Base-by-base conservation (phyloP, 2,888 invertebrate species). In the Empis stercorea region DNA sequence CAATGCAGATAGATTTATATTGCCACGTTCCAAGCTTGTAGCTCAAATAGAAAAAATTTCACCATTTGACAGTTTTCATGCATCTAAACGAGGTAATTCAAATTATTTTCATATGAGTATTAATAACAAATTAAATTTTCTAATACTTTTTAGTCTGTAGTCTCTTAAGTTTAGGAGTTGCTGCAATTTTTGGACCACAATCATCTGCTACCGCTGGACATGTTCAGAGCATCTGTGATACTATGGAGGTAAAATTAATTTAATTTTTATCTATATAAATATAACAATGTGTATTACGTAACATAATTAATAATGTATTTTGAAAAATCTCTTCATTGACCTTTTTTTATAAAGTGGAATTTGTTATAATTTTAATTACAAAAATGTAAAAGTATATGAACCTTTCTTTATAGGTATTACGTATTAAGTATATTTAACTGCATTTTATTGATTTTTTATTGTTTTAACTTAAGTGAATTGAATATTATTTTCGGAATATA, bases 131-230 rank as follows among this genome's bases (percentile, higher is more conserved):
- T n/a, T n/a, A n/a, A n/a, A n/a, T n/a, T n/a, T n/a, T n/a, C n/a
- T n/a, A n/a, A n/a, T n/a, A n/a, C n/a, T n/a, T n/a, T n/a, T n/a
- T 74, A 93, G 94, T 93, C 51, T 94, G 94, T 65, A 84, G 87
- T 61, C 76, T 93, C 51, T 73, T 87, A 53, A 78, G 85, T 58
- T 83, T 83, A 58, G 94, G 94, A 10, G 88, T 95, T 43, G 93
- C 91, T 5, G 94, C 92, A 41, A 87, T 95, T 61, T 91, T 95
- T 61, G 94, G 94, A 3, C 94, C 95, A 10, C 88, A 91, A 66
- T 89, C 89, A 43, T 80, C 87, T 3, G 85, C 87, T 50, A 88
- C 92, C 2, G 89, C 92, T 23, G 87, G 87, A 52, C 93, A 94
- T 70, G 91, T 94, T 37, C 94, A 94, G 71, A 92, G 92, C 56